Base-by-base conservation (phyloP, 2,888 invertebrate genomes). In the Stenchaetothrips biformis region DNA sequence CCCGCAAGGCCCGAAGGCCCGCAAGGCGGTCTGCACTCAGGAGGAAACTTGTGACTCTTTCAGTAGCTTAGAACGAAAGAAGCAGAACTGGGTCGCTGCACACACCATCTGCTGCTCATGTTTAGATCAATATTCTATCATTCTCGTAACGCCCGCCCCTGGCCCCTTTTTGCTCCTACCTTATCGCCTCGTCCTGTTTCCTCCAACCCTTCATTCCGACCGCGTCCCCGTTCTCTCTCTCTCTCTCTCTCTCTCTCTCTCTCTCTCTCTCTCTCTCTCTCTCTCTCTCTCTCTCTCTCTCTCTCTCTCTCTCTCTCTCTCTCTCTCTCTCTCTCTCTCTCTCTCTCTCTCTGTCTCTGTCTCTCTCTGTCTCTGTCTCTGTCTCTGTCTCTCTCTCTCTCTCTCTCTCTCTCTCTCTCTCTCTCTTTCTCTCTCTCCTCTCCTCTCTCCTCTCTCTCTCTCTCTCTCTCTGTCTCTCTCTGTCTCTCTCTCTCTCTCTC, bases 61-160 rank as follows among this genome's bases (percentile, higher is more conserved):
- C 67, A 74, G 67, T 74, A 21, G 67, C 67, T 74, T 74, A 74
- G 67, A 74, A 74, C 67, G 67, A 74, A 67, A 74, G 67, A 25
- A 74, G 25, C 37, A 37, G 37, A 37, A 37, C 25, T 25, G 25
- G 67, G 25, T 21, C 67, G 67, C 67, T 25, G 67, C 67, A 25
- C 67, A 74, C 67, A 25, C 67, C 67, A 74, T 74, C 67, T 74
- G 67, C 67, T 74, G 25, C 25, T 74, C 67, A 25, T 74, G 67
- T 74, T 74, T 25, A 25, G 67, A 25, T 74, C 67, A 74, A 74
- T 74, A 74, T 74, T 74, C 67, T 74, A 74, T 74, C 67, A 74
- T 74, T 74, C 67, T 74, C 67, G 25, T 74, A 74, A 74, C 67
- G 11, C 25, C 21, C 53, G 53, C 53, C 67, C 25, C 37, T 37